Evolutionary conservation across 2,797 vertebrate genomes (phyloP).

Genomic region (Spinus pinus): DNA sequence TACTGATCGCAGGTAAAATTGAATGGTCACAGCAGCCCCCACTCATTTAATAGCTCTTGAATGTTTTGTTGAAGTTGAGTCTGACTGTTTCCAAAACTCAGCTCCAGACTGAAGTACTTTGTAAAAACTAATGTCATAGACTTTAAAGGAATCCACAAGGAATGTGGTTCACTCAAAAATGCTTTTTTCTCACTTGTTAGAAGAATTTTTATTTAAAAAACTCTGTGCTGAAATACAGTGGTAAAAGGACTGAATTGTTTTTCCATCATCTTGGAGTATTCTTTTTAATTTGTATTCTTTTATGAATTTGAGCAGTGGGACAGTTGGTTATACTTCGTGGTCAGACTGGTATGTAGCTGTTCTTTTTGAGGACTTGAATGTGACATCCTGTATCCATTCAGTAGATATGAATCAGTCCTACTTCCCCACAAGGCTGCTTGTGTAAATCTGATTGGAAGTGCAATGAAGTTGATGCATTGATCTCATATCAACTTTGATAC

Average conservation of each 20-base stretch:
- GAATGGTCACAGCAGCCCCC: not conserved
- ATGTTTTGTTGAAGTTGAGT: not conserved
- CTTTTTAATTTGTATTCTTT: not conserved
- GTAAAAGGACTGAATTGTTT: not conserved
- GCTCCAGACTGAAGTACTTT: not conserved
- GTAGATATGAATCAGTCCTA: not conserved
- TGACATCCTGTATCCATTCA: not conserved
- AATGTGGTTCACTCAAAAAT: not conserved
- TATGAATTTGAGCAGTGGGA: not conserved
- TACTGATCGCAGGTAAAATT: not conserved
- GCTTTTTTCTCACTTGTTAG: not conserved
- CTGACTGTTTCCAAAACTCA: not conserved
- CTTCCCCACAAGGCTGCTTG: not conserved
- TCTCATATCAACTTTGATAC: not conserved
- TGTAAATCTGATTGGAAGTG: not conserved
- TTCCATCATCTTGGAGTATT: not conserved
- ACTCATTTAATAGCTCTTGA: not conserved
- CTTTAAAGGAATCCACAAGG: not conserved
- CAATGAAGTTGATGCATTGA: not conserved
- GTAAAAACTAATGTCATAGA: not conserved
- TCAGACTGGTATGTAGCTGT: not conserved
- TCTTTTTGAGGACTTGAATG: not conserved
- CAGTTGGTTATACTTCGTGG: not conserved
- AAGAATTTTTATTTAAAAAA: not conserved
- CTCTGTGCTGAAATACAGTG: not conserved